These are phyloP conservation scores for Clarias gariepinus DNA, from an alignment of 2,113 vertebrate species.

Conservation along the genomic window DNA sequence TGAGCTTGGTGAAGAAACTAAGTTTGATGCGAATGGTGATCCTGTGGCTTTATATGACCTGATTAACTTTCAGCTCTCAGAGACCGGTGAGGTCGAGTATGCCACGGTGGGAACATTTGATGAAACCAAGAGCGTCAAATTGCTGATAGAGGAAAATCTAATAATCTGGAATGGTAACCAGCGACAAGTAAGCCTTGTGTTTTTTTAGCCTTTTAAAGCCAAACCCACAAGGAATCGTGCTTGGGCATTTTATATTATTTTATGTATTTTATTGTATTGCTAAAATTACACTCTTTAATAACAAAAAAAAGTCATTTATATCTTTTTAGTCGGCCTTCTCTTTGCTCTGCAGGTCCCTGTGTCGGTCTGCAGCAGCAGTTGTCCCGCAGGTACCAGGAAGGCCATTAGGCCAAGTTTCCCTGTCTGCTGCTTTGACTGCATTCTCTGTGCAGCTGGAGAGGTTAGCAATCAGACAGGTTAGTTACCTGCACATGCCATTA, in stretches of 20 bases:
- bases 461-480: conserved; percentile 66
- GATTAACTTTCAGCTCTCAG: conserved; percentile 71
- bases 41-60: conserved; percentile 76
- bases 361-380: conserved; percentile 63
- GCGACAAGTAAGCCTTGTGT: conserved; percentile 51
- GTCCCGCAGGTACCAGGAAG: conserved; percentile 63
- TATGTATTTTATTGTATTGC: neutral
- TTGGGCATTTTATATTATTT: neutral
- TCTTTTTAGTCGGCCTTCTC: conserved; percentile 22
- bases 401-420: conserved; percentile 58
- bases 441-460: conserved; percentile 62
- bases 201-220: too few species aligned
- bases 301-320: conserved; percentile 3
- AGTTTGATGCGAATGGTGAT: conserved; percentile 76
- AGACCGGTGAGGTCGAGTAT: conserved; percentile 63
- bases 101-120: conserved; percentile 74
- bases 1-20: conserved; percentile 69
- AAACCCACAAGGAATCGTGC: neutral
- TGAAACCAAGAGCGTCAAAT: conserved; percentile 59
- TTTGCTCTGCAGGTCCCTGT: conserved; percentile 58
- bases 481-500: conserved; percentile 1
- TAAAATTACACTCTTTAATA: conserved; percentile 53
- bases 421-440: conserved; percentile 68
- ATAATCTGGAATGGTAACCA: conserved; percentile 61
- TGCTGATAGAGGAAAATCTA: conserved; percentile 65